Evolutionary conservation across 2,113 vertebrate genomes (phyloP).

Genomic region (Heloderma charlesbogerti): DNA sequence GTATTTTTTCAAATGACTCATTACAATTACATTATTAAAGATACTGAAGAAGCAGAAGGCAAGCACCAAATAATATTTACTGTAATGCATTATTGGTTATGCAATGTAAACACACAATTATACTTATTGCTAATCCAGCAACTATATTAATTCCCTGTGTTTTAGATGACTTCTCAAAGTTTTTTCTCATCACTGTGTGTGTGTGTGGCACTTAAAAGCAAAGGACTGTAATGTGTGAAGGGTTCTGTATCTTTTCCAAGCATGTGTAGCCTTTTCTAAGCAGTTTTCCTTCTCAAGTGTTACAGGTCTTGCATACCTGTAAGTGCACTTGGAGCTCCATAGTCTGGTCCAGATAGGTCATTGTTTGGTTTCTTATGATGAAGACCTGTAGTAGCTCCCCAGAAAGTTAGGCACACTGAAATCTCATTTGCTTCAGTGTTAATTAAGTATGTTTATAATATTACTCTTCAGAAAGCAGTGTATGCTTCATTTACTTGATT

Average conservation of each 20-base stretch:
- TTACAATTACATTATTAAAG: slow-evolving; percentile 20
- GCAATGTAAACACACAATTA: background rate
- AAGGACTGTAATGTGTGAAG: background rate
- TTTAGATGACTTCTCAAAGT: background rate
- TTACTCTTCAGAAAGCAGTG: background rate
- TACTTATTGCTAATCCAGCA: background rate
- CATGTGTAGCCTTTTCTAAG: background rate
- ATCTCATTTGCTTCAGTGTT: background rate
- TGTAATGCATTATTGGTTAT: slow-evolving; percentile 14
- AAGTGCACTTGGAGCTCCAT: background rate
- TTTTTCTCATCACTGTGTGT: background rate
- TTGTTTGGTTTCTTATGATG: background rate
- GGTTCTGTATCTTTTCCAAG: background rate
- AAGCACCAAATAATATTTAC: background rate
- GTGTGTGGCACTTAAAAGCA: background rate
- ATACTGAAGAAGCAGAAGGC: slow-evolving; percentile 8
- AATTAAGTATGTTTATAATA: background rate
- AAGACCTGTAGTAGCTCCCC: too few relatives aligned
- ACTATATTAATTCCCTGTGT: background rate
- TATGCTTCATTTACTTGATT: background rate
- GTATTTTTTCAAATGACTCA: background rate
- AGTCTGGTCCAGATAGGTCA: background rate
- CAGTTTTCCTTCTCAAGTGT: background rate
- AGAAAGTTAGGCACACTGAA: background rate
- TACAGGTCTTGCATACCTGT: background rate